Conservation (phyloP, 2,797 vertebrate species). For the Spea hammondii region DNA sequence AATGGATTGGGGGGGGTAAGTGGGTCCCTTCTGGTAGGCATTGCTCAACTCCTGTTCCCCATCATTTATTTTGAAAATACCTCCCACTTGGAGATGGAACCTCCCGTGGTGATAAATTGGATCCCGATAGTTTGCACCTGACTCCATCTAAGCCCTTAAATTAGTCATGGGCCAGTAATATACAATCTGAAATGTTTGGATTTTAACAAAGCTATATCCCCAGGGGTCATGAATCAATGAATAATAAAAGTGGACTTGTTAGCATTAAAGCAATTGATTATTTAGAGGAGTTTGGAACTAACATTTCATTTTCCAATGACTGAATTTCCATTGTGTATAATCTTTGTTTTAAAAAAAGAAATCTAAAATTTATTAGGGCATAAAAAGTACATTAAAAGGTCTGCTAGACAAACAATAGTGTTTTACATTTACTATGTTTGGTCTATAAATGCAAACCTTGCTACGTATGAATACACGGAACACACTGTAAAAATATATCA, state of each 20-base stretch:
- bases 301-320: background rate
- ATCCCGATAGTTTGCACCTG: constrained; percentile 64
- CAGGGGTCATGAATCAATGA: constrained; percentile 57
- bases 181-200: constrained; percentile 58
- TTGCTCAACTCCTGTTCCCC: constrained; percentile 57
- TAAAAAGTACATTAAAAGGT: constrained; percentile 10
- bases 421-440: constrained; percentile 14
- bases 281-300: constrained; percentile 59
- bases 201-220: constrained; percentile 56
- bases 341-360: background rate
- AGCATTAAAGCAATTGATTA: constrained; percentile 64
- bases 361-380: background rate
- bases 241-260: constrained; percentile 59
- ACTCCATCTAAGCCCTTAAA: constrained; percentile 61
- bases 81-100: constrained; percentile 59
- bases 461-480: constrained; percentile 11
- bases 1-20: constrained; percentile 48
- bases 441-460: constrained; percentile 22
- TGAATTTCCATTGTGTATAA: background rate
- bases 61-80: constrained; percentile 60
- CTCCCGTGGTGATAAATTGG: constrained; percentile 64
- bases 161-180: constrained; percentile 67
- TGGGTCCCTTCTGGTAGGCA: constrained; percentile 55
- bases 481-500: constrained; percentile 22
- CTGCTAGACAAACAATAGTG: constrained; percentile 20